Conservation (phyloP, 1,140 invertebrate species). For the Hylyphantes graminicola region DNA sequence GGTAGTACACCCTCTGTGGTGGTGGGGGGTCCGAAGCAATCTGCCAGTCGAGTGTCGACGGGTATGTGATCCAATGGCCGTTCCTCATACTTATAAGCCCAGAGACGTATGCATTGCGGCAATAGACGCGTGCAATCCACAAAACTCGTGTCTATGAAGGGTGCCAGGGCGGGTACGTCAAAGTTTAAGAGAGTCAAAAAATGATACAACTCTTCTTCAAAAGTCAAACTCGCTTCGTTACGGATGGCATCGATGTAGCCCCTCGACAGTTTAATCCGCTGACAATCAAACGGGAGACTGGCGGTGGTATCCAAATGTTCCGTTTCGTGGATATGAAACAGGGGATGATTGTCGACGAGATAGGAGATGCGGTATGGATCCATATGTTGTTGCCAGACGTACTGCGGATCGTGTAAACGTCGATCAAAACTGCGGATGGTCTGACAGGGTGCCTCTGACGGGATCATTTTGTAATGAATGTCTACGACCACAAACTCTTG, state of each 20-base stretch:
- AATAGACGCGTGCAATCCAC: neutral
- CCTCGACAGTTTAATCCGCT: neutral
- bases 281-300: neutral
- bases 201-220: constrained; percentile 26
- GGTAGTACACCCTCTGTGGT: neutral
- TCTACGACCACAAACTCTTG: constrained; percentile 11
- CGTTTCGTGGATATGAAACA: neutral
- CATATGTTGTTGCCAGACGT: neutral
- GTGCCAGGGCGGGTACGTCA: neutral
- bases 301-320: neutral
- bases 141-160: neutral
- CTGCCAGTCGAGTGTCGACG: neutral
- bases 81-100: neutral
- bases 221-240: neutral
- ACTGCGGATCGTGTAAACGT: neutral
- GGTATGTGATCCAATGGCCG: neutral
- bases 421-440: neutral
- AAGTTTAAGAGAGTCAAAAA: constrained; percentile 11
- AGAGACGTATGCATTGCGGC: constrained; percentile 10
- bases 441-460: neutral
- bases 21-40: constrained; percentile 5
- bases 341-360: neutral
- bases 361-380: neutral
- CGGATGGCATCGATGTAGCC: neutral
- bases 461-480: constrained; percentile 11